Conservation (phyloP, 1,140 invertebrate genomes). For the Ruditapes philippinarum region DNA sequence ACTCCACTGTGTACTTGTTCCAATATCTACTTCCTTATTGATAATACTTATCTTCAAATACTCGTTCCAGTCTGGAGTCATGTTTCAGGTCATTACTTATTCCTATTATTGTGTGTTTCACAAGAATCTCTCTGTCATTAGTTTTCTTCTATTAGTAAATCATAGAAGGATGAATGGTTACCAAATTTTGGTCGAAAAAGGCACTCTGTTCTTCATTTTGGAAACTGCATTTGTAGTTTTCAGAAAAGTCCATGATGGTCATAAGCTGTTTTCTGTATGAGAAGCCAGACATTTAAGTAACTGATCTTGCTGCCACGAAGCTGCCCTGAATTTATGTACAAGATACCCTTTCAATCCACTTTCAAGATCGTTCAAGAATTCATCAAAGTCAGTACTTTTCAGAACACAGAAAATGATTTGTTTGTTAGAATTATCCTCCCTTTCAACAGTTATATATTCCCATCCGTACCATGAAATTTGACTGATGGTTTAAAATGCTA, state of each 20-base stretch:
- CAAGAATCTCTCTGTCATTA: neutral
- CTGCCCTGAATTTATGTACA: constrained; percentile 14
- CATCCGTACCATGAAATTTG: constrained; percentile 11
- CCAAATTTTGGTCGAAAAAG: constrained; percentile 22
- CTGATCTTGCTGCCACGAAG: constrained; percentile 28
- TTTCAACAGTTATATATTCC: constrained; percentile 28
- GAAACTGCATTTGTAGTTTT: constrained; percentile 33
- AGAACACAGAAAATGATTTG: neutral
- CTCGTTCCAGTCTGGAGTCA: neutral
- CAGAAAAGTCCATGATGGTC: constrained; percentile 39
- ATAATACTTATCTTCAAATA: neutral
- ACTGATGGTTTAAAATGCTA: neutral
- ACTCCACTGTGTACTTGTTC: neutral
- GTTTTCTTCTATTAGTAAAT: constrained; percentile 3
- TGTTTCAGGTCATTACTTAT: constrained; percentile 19
- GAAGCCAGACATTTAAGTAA: neutral
- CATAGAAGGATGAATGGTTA: constrained; percentile 28
- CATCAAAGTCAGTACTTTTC: neutral
- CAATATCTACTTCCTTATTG: neutral
- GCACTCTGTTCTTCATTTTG: constrained; percentile 37
- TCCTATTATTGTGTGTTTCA: constrained; percentile 12
- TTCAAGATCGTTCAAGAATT: neutral
- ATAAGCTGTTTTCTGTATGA: neutral
- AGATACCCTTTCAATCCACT: neutral
- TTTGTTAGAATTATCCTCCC: constrained; percentile 13